Evolutionary conservation across 2,888 invertebrate species (phyloP), one percentile per base, ranked within the genome.

Genomic region (Orthosia incerta): DNA sequence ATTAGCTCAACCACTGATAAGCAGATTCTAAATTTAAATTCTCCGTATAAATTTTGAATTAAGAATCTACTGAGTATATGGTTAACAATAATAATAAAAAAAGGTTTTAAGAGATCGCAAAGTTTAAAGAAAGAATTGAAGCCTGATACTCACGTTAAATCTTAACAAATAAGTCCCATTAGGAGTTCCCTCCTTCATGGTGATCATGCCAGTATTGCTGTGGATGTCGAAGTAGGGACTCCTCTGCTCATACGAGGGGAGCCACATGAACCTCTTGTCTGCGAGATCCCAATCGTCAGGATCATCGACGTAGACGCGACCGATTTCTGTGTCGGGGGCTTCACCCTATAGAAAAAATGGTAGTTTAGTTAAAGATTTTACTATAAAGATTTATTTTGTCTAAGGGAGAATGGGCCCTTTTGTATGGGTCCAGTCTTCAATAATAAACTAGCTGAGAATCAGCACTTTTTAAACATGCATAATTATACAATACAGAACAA

Each of bases 211-310:
- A 20, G 97, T 98, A 73, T 97, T 97, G 50, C 96, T 94, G 87
- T 98, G 97, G 11, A 99, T 96, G 31, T 97, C 97, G 93, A 99
- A 99, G 88, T 97, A 97, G 0, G 97, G 97, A 82, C 97, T 97
- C 55, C 96, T 92, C 70, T 94, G 94, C 51, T 95, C 94, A 67
- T 93, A 93, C 0, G 95, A 94, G 0, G 96, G 95, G 4, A 97
- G 94, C 98, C 98, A 98, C 79, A 96, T 96, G 91, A 99, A 99
- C 18, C 97, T 94, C 94, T 99, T 99, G 93, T 99, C 99, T 0
- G 97, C 97, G 64, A 99, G 94, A 93, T 99, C 99, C 99, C 99
- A 99, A 91, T 99, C 99, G 90, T 99, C 99, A 0, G 97, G 97
- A 94, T 99, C 99, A 59, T 98, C 97, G 0, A 99, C 99, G 94